Base-by-base conservation (phyloP, 1,140 invertebrate species). In the Geopemphigus sp. region DNA sequence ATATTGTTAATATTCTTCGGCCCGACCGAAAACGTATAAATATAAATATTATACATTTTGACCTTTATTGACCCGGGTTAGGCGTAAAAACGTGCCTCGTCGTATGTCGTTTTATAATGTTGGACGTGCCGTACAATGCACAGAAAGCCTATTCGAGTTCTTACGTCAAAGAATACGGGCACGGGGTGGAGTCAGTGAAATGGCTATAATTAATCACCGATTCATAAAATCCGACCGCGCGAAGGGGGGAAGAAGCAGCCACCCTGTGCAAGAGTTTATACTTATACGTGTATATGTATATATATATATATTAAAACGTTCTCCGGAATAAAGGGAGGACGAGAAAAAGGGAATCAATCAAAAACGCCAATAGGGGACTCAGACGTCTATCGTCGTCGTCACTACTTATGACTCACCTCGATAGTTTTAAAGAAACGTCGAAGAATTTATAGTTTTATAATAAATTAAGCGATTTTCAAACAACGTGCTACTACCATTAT, bases 271-370 rank as follows among this genome's bases (percentile, higher is more conserved):
- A 24, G 8, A 26, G 45, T 64, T 17, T 39, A n/a, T 39, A 39
- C 32, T 3, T 39, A 8, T 39, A 8, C 8, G 8, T 39, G 32
- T 39, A 39, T 54, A 15, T 54, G 8, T 29, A 29, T 45, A 19
- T 53, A 47, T 22, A 54, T 29, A 22, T 74, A 45, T 32, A 59
- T n/a, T 6, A 29, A 15, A 26, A 76, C 32, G n/a, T 39, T 45
- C 32, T 39, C 22, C 6, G 6, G 32, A 76, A 15, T 57, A 61
- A 5, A 56, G 53, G 17, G 32, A 59, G 6, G 39, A n/a, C 45
- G 32, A n/a, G 14, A 15, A 29, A 76, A 76, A 76, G n/a, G 56
- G 56, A 39, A 76, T 76, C 73, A 47, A 76, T 76, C 73, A 76
- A 57, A 76, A 24, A 47, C 56, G 32, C 73, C 54, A 56, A 57